Base-by-base conservation (phyloP, 2,113 vertebrate genomes). In the Ciconia boyciana region DNA sequence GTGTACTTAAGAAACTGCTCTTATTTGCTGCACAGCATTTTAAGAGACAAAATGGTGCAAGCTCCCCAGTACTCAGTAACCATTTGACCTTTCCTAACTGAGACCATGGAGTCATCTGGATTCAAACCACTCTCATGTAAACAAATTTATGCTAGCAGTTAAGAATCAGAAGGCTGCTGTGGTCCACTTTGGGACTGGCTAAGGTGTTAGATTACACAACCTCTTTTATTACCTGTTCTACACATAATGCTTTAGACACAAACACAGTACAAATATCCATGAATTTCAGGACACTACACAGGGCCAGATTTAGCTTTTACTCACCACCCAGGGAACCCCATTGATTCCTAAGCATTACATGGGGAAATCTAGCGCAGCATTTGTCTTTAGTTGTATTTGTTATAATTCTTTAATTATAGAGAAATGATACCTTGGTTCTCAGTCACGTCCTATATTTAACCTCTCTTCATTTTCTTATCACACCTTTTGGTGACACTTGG, bases 401-500 rank as follows among this genome's bases (percentile, higher is more conserved):
- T 92, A 3, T 8, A 43, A 62, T 70, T 93, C 39, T 70, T 85
- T 36, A 43, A 58, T 89, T 72, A 52, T 6, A 77, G 32, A 81
- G 55, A 76, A 90, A 32, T 39, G 16, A 41, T 55, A 69, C 69
- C 34, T 94, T 84, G 66, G 41, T 94, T 95, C 82, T 95, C 64
- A 57, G 92, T 90, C 83, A 89, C 24, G 5, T 91, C 72, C 83
- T 89, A 6, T 66, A 62, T 89, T 94, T 83, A 87, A 94, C 74
- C 34, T 95, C 48, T 55, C 54, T 80, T 44, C 64, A 25, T 71
- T 86, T 91, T 82, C 68, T 88, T 76, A 62, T 34, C 83, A 64
- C 87, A 51, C 90, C 94, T 96, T 78, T 90, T 94, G 94, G 83
- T 97, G 94, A 93, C 92, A 95, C 96, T 97, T 88, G 90, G 91